Conservation (phyloP, 2,113 vertebrate genomes). For the Dipodomys ordii region DNA sequence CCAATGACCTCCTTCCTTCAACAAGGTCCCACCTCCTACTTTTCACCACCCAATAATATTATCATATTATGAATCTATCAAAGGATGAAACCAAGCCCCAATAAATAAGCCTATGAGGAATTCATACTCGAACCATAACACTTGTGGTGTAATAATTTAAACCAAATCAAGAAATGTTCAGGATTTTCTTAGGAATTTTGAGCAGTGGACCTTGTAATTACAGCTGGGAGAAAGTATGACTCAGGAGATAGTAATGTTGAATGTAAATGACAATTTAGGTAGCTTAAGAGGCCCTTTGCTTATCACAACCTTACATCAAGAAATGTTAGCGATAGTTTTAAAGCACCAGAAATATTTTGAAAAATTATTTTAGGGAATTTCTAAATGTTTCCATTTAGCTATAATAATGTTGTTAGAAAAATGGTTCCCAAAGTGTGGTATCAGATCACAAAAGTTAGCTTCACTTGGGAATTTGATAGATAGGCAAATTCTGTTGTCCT, state of each 20-base stretch:
- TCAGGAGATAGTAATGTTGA: neutral
- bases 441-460: neutral
- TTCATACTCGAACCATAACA: no score
- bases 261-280: neutral
- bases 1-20: no score
- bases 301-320: neutral
- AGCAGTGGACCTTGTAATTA: constrained; percentile 10
- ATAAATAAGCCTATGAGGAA: no score
- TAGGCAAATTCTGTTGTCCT: neutral
- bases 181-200: neutral
- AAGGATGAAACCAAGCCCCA: no score
- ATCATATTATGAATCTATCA: no score
- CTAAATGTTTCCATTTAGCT: neutral
- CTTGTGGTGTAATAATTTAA: constrained; percentile 10
- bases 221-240: neutral
- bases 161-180: neutral
- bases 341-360: neutral
- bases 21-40: no score
- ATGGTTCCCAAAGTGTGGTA: neutral
- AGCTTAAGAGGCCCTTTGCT: constrained; percentile 10
- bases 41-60: no score
- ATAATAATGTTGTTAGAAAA: neutral
- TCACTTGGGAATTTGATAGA: neutral
- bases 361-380: neutral
- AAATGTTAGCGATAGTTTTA: neutral